phyloP scores from a whole-genome alignment of 1,140 invertebrate genomes.

The Copidosoma floridanum region DNA sequence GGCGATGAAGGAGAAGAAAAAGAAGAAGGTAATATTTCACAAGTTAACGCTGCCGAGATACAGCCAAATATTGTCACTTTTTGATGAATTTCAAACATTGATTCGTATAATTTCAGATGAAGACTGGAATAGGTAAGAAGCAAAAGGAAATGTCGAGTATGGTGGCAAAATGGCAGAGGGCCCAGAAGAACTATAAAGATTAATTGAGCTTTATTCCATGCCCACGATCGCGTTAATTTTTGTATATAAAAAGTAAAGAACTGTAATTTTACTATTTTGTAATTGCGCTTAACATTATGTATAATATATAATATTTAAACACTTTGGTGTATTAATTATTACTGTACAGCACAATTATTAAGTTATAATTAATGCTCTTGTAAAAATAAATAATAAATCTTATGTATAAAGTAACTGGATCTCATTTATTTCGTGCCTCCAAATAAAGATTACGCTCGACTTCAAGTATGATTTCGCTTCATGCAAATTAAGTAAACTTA shows the following conservation, averaged over 20 bases:
- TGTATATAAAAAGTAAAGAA: conserved; percentile 22
- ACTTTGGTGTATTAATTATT: no score
- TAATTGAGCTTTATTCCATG: conserved; percentile 6
- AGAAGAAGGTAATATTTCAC: conserved; percentile 55
- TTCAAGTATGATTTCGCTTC: no score
- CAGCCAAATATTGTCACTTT: no score
- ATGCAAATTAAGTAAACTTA: no score
- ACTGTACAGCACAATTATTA: conserved; percentile 20
- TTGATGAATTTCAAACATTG: no score
- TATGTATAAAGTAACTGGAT: conserved; percentile 16
- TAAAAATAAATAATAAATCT: conserved; percentile 23
- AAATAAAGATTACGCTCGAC: no score
- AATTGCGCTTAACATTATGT: background rate
- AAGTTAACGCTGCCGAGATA: no score
- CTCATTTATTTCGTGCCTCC: no score
- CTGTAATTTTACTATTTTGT: conserved; percentile 21
- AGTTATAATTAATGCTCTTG: conserved; percentile 2
- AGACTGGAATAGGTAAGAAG: conserved; percentile 65
- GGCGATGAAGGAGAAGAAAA: conserved; percentile 51
- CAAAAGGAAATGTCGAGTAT: conserved; percentile 71
- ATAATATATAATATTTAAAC: no score
- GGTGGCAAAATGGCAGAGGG: conserved; percentile 74
- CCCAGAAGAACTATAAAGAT: conserved; percentile 61
- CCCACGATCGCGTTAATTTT: background rate
- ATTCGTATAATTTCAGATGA: no score